Percentiles rank a stretch among this genome's conserved stretches.
phyloP scores from a whole-genome alignment of 1,140 invertebrate genomes.

The Globodera rostochiensis region DNA sequence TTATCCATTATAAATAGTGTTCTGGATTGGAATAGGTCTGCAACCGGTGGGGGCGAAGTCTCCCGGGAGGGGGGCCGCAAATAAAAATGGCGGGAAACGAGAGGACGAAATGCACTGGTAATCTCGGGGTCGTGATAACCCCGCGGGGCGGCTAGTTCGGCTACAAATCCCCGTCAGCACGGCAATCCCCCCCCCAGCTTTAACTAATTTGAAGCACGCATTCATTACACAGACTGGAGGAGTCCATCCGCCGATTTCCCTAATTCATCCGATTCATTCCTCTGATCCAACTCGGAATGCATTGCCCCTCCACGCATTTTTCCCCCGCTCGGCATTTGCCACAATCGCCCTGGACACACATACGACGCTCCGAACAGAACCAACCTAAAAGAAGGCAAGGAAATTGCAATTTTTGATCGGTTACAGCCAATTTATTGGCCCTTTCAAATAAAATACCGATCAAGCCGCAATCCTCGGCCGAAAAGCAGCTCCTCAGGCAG shows the following conservation, averaged over 20 bases:
- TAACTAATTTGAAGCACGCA: too few relatives aligned
- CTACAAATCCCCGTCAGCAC: too few relatives aligned
- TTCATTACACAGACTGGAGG: too few relatives aligned
- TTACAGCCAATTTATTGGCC: not conserved
- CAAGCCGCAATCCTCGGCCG: not conserved
- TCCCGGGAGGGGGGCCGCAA: too few relatives aligned
- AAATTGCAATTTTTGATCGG: not conserved
- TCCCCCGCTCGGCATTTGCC: constrained; percentile 2
- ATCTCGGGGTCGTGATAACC: too few relatives aligned
- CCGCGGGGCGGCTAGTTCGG: too few relatives aligned
- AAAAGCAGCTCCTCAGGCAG: not conserved
- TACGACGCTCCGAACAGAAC: not conserved
- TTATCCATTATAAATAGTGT: too few relatives aligned
- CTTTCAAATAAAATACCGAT: not conserved
- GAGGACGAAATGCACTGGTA: too few relatives aligned
- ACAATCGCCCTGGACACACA: constrained; percentile 11
- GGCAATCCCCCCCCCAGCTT: too few relatives aligned
- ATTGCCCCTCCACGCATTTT: constrained; percentile 7
- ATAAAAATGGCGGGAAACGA: too few relatives aligned
- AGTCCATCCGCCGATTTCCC: not conserved
- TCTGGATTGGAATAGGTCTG: too few relatives aligned
- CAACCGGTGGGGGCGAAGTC: too few relatives aligned
- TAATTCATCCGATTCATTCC: not conserved
- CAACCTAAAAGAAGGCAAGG: not conserved
- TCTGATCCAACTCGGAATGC: constrained; percentile 1